These are phyloP conservation scores for Stegodyphus mimosarum DNA, from an alignment of 1,140 invertebrate species.

Conservation along the genomic window DNA sequence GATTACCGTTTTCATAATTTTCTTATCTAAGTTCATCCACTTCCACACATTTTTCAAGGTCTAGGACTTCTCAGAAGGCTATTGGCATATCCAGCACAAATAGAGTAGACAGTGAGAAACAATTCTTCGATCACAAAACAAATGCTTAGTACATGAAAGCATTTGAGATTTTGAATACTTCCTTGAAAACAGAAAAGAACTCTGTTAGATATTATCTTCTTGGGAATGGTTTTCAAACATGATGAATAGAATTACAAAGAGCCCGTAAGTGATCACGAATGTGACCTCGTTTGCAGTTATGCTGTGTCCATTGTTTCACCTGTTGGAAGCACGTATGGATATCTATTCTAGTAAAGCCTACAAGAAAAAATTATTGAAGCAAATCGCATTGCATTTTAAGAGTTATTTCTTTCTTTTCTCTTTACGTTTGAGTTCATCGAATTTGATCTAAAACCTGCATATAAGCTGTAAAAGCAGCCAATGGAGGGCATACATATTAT, in stretches of 20 bases:
- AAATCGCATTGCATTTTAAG: too few species aligned
- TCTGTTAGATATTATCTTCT: conserved; percentile 12
- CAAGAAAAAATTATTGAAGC: too few species aligned
- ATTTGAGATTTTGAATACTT: conserved; percentile 1
- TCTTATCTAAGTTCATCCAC: conserved; percentile 14
- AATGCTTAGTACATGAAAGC: conserved; percentile 1
- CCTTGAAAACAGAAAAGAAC: conserved; percentile 30
- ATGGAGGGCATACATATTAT: too few species aligned
- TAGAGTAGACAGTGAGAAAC: conserved; percentile 16
- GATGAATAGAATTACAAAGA: conserved; percentile 33
- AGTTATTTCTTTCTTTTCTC: too few species aligned
- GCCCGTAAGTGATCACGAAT: conserved; percentile 29
- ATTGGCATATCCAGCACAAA: conserved; percentile 8
- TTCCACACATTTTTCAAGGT: conserved; percentile 46
- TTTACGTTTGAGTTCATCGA: too few species aligned
- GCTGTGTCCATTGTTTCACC: neutral
- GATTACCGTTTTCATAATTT: neutral
- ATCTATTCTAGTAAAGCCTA: too few species aligned
- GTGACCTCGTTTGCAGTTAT: conserved; percentile 44
- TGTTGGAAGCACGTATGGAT: too few species aligned
- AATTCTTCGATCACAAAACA: conserved; percentile 24
- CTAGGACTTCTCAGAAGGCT: conserved; percentile 37
- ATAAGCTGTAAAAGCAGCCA: too few species aligned
- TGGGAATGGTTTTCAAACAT: conserved; percentile 11
- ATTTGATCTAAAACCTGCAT: too few species aligned